Evolutionary conservation across 2,888 invertebrate species (phyloP).

Genomic region (Cephus spinipes): DNA sequence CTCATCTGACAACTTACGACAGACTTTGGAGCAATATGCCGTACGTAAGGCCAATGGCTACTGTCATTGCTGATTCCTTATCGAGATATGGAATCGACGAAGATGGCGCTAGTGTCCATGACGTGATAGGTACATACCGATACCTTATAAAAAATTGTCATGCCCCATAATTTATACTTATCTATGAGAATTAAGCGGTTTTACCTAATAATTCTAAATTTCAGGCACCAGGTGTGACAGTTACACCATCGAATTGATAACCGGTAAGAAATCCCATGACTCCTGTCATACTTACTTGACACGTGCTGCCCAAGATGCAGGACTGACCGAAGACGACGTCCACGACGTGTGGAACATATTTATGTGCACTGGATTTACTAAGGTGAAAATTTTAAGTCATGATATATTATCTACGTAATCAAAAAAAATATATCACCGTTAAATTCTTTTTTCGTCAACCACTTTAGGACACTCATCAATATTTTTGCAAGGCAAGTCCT

Average conservation of each 20-base stretch:
- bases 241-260: conserved; percentile 68
- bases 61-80: conserved; percentile 67
- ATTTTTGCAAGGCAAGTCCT: conserved; percentile 69
- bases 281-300: conserved; percentile 68
- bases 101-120: conserved; percentile 67
- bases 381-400: conserved; percentile 34
- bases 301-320: conserved; percentile 62
- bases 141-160: neutral
- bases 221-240: conserved; percentile 65
- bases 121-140: conserved; percentile 60
- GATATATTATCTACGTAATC: neutral
- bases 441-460: neutral
- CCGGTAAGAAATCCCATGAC: conserved; percentile 62
- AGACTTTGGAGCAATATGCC: conserved; percentile 68
- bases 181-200: neutral
- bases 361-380: conserved; percentile 68
- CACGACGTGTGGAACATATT: conserved; percentile 71
- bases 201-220: neutral
- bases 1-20: conserved; percentile 67
- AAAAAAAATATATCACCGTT: neutral
- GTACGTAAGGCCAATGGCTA: conserved; percentile 67
- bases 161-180: neutral
- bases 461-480: conserved; percentile 66
- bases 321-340: conserved; percentile 66
- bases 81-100: conserved; percentile 67